Conservation (phyloP, 2,888 invertebrate genomes). For the Xestia sexstrigata region DNA sequence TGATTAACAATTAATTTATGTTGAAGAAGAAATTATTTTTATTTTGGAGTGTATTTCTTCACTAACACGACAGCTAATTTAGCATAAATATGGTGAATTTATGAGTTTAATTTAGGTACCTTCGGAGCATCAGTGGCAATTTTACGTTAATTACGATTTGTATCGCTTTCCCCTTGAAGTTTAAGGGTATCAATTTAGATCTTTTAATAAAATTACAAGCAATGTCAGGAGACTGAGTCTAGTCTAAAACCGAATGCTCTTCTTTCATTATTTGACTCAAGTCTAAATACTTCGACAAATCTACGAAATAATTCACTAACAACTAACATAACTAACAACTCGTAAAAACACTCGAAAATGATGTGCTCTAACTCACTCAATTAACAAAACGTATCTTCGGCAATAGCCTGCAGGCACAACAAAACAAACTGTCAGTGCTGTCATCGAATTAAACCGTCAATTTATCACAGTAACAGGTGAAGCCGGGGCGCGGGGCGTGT, state of each 20-base stretch:
- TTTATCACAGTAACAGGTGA: slow-evolving; percentile 61
- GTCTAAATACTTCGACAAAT: neutral
- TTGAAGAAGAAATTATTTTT: slow-evolving; percentile 36
- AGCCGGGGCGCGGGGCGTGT: slow-evolving; percentile 62
- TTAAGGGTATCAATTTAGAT: neutral
- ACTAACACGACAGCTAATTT: slow-evolving; percentile 7
- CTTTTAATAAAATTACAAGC: neutral
- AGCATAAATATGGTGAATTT: neutral
- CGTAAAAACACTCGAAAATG: neutral
- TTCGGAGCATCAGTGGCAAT: neutral
- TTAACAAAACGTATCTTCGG: slow-evolving; percentile 7
- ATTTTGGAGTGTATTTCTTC: neutral
- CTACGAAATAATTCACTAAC: neutral
- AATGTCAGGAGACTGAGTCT: neutral
- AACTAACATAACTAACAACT: neutral
- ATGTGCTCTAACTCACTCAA: slow-evolving; percentile 9
- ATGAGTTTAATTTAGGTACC: neutral
- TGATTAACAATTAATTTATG: slow-evolving; percentile 45
- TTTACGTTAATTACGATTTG: neutral
- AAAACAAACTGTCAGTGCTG: slow-evolving; percentile 19
- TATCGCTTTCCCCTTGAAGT: neutral
- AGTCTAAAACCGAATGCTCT: neutral
- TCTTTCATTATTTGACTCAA: neutral
- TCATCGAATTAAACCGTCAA: slow-evolving; percentile 51
- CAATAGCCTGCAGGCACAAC: slow-evolving; percentile 5